Percentiles rank a stretch among this genome's conserved stretches.
These are phyloP conservation scores for Cotesia congregata DNA, from an alignment of 2,888 invertebrate species.

Conservation along the genomic window DNA sequence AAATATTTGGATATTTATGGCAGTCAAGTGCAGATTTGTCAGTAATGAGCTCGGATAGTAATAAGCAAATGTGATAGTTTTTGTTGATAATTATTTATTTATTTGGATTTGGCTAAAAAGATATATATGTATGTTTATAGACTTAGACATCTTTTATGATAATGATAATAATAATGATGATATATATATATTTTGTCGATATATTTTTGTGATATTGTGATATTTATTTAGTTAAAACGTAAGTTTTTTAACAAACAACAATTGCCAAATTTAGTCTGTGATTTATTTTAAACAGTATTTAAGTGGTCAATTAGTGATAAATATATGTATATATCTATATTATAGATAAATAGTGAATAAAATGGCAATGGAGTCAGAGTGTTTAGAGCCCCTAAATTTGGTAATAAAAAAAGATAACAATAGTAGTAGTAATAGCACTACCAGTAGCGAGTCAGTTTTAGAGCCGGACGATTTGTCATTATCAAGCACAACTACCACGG, in stretches of 20 bases:
- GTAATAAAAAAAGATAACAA: slow-evolving; percentile 70
- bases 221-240: not conserved
- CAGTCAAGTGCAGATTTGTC: slow-evolving; percentile 51
- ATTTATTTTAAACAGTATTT: not conserved
- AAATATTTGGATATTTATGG: slow-evolving; percentile 43
- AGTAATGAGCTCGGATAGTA: slow-evolving; percentile 50
- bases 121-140: not conserved
- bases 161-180: not conserved
- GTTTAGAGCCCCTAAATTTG: slow-evolving; percentile 73
- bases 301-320: not conserved
- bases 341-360: slow-evolving; percentile 26
- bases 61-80: not conserved
- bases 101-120: not conserved
- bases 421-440: slow-evolving; percentile 50
- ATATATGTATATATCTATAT: not conserved
- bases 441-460: slow-evolving; percentile 39
- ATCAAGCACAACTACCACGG: not conserved
- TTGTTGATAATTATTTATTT: not conserved
- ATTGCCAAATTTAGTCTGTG: not conserved
- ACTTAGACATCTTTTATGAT: not conserved
- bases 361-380: slow-evolving; percentile 69
- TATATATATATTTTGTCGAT: not conserved
- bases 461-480: slow-evolving; percentile 49
- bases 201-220: not conserved
- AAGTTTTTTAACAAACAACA: not conserved